phyloP scores from a whole-genome alignment of 2,888 invertebrate genomes.

The Vanessa cardui region DNA sequence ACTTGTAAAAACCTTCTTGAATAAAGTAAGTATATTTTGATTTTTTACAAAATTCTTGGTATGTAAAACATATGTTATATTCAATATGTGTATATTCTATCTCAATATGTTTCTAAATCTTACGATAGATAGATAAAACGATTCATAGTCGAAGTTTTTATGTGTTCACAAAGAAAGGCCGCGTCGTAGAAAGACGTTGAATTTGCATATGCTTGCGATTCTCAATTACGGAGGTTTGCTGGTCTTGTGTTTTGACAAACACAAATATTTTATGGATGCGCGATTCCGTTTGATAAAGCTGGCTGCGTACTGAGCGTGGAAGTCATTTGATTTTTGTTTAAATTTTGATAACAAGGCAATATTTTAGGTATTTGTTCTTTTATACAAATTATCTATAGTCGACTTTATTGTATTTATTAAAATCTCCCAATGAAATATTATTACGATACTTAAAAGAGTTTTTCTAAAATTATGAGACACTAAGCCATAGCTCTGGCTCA shows the following conservation, averaged over 20 bases:
- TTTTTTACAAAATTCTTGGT: too few relatives aligned
- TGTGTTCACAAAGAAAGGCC: neutral
- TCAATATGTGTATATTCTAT: too few relatives aligned
- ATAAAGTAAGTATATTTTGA: too few relatives aligned
- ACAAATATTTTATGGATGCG: slow-evolving; percentile 31
- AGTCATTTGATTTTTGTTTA: neutral
- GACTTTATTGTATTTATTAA: too few relatives aligned
- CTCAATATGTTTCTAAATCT: neutral
- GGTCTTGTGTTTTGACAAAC: slow-evolving; percentile 43
- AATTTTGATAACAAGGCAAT: neutral
- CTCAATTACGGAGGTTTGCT: slow-evolving; percentile 41
- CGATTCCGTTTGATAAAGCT: slow-evolving; percentile 15
- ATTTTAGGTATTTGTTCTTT: too few relatives aligned
- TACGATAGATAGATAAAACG: neutral
- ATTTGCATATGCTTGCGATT: slow-evolving; percentile 42
- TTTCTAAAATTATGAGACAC: too few relatives aligned
- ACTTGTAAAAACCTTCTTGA: too few relatives aligned
- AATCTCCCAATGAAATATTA: too few relatives aligned
- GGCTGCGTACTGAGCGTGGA: slow-evolving; percentile 17
- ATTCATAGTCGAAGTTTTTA: neutral
- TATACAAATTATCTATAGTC: too few relatives aligned
- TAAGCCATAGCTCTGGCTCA: too few relatives aligned
- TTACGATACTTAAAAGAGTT: too few relatives aligned
- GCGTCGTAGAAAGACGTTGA: neutral
- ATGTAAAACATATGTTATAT: too few relatives aligned